Evolutionary conservation across 2,113 vertebrate genomes (phyloP), one percentile per base, ranked within the genome.

Genomic region (Seriola dumerili): DNA sequence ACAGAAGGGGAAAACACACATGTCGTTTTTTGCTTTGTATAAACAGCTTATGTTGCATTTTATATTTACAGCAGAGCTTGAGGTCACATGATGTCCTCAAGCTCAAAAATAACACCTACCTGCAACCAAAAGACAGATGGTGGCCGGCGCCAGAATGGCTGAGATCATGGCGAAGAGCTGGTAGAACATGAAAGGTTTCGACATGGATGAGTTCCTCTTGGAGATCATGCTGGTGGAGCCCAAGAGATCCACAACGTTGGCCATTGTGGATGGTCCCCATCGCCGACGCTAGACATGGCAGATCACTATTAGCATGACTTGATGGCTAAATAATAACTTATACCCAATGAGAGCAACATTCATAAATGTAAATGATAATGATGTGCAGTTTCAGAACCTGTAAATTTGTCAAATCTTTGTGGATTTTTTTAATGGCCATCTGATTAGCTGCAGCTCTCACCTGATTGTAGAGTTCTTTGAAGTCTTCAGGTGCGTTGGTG

Each of bases 381-480:
- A 67, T 19, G 34, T 34, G 66, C 21, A 36, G 17, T n/a, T 54
- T 54, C 16, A 32, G 44, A 68, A 69, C 8, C 52, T 32, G 34
- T 42, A 23, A 58, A 5, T 5, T 32, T 21, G 8, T 46, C 4
- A 5, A 61, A 50, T 50, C 25, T 21, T n/a, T 9, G 25, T 58
- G 12, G 8, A 12, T 21, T 34, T 48, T 42, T 48, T 42, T 29
- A 3, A 32, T 19, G 11, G 3, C 1, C 8, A 5, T 32, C 2
- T 54, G 48, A 42, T 58, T 5, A 13, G 16, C 14, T 74, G 1
- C 13, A 55, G 7, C 5, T 9, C 71, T 78, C 17, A 91, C 92
- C 71, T 93, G 95, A 83, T 95, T 95, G 83, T 93, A 96, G 64
- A 96, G 93, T 75, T 95, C 95, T 57, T 92, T 94, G 76, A 95